These are phyloP conservation scores for Poeciliopsis prolifica DNA, from an alignment of 2,113 vertebrate genomes.

Conservation along the genomic window DNA sequence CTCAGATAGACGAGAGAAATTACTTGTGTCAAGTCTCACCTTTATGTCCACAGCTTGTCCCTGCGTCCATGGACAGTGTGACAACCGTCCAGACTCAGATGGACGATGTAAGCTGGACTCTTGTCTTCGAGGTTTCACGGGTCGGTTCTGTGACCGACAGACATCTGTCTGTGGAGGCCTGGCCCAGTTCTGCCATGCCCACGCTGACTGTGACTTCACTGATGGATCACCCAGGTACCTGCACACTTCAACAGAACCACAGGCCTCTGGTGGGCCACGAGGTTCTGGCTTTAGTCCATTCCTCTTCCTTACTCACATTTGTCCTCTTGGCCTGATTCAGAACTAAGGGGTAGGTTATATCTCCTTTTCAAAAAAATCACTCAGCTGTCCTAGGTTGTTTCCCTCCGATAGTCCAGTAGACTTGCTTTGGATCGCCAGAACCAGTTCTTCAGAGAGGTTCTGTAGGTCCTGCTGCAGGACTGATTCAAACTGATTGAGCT, in stretches of 20 bases:
- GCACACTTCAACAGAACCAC: not conserved
- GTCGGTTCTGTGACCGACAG: slow-evolving; percentile 83
- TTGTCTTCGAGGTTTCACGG: slow-evolving; percentile 78
- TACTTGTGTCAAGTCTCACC: not conserved
- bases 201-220: slow-evolving; percentile 85
- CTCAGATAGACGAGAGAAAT: not conserved
- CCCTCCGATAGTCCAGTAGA: too few species aligned
- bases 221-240: slow-evolving; percentile 76
- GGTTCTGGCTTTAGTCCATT: too few species aligned
- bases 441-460: too few species aligned
- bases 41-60: slow-evolving; percentile 80
- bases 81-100: slow-evolving; percentile 80
- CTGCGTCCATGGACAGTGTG: slow-evolving; percentile 84
- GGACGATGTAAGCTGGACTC: slow-evolving; percentile 84
- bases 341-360: too few species aligned
- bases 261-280: too few species aligned
- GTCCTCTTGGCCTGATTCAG: too few species aligned
- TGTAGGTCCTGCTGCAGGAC: too few species aligned
- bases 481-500: too few species aligned
- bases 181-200: slow-evolving; percentile 82
- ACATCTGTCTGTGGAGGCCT: slow-evolving; percentile 76
- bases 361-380: too few species aligned
- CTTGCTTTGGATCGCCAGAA: too few species aligned
- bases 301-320: too few species aligned
- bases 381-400: too few species aligned